phyloP scores from a whole-genome alignment of 2,797 vertebrate species.

The Gymnoscopelus microlampas region DNA sequence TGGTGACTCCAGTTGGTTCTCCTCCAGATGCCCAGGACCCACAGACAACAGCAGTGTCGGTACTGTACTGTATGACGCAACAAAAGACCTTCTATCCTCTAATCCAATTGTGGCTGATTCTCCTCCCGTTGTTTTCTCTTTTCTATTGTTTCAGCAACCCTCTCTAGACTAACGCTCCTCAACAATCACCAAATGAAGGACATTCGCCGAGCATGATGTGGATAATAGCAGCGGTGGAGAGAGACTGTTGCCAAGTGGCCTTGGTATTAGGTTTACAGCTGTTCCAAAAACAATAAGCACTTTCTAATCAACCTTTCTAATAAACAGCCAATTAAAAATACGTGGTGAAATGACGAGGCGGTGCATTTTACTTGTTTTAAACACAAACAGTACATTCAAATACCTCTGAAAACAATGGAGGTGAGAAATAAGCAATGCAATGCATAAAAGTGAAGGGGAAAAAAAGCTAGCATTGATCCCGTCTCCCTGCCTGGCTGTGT shows the following conservation, averaged over 20 bases:
- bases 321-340: conserved; percentile 5
- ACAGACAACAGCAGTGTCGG: neutral
- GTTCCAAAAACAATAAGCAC: conserved; percentile 6
- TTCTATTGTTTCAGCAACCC: neutral
- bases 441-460: too few relatives aligned
- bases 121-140: neutral
- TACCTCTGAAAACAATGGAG: too few relatives aligned
- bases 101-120: neutral
- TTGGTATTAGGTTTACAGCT: neutral
- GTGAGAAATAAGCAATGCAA: too few relatives aligned
- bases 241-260: neutral
- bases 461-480: too few relatives aligned
- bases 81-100: neutral
- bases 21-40: neutral
- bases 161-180: neutral
- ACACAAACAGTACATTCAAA: too few relatives aligned
- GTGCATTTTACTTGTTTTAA: too few relatives aligned
- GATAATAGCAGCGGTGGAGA: conserved; percentile 2
- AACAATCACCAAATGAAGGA: neutral
- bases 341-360: too few relatives aligned
- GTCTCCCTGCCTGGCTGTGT: too few relatives aligned
- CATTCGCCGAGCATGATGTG: conserved; percentile 2
- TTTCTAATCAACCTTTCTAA: conserved; percentile 8
- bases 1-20: too few relatives aligned
- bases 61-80: neutral